Evolutionary conservation across 2,113 vertebrate species (phyloP), one percentile per base, ranked within the genome.

Genomic region (Odocoileus virginianus): DNA sequence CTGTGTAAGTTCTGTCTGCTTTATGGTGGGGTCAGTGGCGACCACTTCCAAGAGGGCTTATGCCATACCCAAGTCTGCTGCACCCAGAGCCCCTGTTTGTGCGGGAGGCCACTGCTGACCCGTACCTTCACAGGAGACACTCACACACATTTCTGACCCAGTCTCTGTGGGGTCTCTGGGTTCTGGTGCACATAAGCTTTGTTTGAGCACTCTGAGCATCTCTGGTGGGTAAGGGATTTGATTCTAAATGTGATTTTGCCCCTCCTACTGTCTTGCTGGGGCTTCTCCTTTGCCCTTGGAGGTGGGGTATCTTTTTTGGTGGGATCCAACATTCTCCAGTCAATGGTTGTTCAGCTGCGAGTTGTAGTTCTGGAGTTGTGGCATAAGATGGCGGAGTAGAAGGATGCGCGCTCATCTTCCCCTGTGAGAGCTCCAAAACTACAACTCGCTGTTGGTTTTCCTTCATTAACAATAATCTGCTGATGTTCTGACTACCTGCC

Each of bases 371-470:
- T 36, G 4, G 2, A 67, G 64, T 36, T 36, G 33, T 10, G 64
- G 33, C 1, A 0, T 67, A 21, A 67, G 64, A 67, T 36, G 64
- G 64, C 17, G 8, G 61, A 21, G 64, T 36, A 36, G 17, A 36
- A 67, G 8, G 8, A 36, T 0, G 0, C n/a, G 64, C 0, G 4
- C 64, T 36, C 64, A 36, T 67, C 33, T 64, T 64, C 64, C 21
- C 61, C 64, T 67, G 33, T 36, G 64, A 36, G 64, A 67, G n/a
- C 16, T n/a, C 33, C 61, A 67, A 36, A 67, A 36, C 64, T 36
- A 67, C 33, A 36, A 19, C 33, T 67, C 8, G 1, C 33, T 67
- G 33, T n/a, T 71, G n/a, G 21, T 74, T 40, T 74, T 40, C 19
- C 67, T 23, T 23, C 19, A 13, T 74, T 74, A 74, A 74, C 67